These are phyloP conservation scores for Lepidotrigona ventralis DNA, from an alignment of 1,140 invertebrate genomes.

Conservation along the genomic window DNA sequence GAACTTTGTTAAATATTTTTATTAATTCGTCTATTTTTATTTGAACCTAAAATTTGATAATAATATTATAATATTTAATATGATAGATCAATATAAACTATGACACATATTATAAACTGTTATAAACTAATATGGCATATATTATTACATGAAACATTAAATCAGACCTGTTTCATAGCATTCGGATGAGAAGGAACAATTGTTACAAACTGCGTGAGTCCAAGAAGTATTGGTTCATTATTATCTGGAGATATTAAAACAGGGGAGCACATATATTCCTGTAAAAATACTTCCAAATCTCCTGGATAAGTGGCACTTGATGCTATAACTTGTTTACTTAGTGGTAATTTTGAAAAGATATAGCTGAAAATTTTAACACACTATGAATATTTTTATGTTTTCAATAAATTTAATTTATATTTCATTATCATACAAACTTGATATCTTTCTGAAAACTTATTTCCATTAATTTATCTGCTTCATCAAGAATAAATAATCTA, in stretches of 20 bases:
- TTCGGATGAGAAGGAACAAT: constrained; percentile 83
- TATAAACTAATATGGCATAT: neutral
- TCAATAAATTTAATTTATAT: constrained; percentile 26
- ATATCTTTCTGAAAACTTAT: constrained; percentile 88
- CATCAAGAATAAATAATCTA: constrained; percentile 93
- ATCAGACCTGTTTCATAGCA: constrained; percentile 82
- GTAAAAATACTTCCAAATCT: constrained; percentile 86
- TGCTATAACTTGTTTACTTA: constrained; percentile 93
- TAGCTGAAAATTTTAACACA: constrained; percentile 80
- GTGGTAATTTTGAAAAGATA: constrained; percentile 87
- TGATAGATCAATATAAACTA: neutral
- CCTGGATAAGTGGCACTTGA: constrained; percentile 96
- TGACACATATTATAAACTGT: neutral
- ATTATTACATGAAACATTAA: constrained; percentile 12
- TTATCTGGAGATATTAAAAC: constrained; percentile 85
- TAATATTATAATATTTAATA: neutral
- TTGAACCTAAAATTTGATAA: constrained; percentile 75
- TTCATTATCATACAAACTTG: constrained; percentile 80
- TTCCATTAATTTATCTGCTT: constrained; percentile 97
- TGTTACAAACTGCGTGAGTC: constrained; percentile 88
- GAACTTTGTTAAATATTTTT: constrained; percentile 85
- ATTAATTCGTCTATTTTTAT: constrained; percentile 86
- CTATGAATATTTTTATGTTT: neutral
- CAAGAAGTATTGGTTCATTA: constrained; percentile 84
- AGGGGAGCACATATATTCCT: constrained; percentile 90